These are phyloP conservation scores for Nyctibius bracteatus DNA, from an alignment of 2,113 vertebrate species.

Conservation along the genomic window DNA sequence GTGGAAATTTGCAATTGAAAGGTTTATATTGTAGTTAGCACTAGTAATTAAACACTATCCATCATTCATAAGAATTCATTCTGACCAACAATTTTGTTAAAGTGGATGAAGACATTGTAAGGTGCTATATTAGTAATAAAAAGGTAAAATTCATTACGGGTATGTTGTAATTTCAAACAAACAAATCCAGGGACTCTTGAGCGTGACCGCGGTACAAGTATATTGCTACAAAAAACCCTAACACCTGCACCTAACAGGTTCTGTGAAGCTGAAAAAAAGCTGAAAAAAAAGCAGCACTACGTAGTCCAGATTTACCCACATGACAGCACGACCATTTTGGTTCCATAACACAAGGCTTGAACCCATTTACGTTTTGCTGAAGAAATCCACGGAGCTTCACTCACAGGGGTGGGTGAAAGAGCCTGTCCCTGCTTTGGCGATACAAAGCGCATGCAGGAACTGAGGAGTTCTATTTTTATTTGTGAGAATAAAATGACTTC, in stretches of 20 bases:
- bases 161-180: not conserved
- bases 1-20: not conserved
- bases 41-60: not conserved
- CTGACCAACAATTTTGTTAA: not conserved
- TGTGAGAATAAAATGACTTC: not conserved
- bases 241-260: not conserved
- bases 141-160: not conserved
- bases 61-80: not conserved
- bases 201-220: too few species aligned
- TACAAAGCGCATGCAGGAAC: fast-evolving
- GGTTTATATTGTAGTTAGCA: not conserved
- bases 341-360: not conserved
- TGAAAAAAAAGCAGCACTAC: not conserved
- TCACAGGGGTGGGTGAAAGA: not conserved
- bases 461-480: not conserved
- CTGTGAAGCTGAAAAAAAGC: not conserved
- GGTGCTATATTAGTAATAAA: not conserved
- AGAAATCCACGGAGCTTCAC: not conserved
- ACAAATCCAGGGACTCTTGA: not conserved
- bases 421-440: not conserved
- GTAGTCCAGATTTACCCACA: not conserved
- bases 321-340: not conserved
- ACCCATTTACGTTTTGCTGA: fast-evolving
- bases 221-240: not conserved
- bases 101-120: not conserved